Evolutionary conservation across 2,888 invertebrate species (phyloP), one percentile per base, ranked within the genome.

Genomic region (Orchestes rusci): DNA sequence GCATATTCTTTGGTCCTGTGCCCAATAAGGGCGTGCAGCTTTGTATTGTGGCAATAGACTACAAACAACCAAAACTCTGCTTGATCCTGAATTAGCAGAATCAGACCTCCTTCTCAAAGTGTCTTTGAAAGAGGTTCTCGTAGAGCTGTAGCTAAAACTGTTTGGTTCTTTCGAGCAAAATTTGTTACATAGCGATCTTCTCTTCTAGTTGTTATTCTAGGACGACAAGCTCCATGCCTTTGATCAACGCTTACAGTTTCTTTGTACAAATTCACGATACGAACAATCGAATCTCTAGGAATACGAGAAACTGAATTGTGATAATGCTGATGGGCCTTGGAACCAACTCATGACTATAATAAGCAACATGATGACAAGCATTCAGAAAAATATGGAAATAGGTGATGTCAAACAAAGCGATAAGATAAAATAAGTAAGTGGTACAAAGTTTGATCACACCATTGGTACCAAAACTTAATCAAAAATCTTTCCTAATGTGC

Each of bases 171-270:
- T 15, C 37, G 23, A 5, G 5, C 23, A 37, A 20, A 37, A 15
- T 31, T 19, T 5, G 18, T 17, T 31, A 39, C 12, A 31, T 39
- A 39, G n/a, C 19, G 39, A 23, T 37, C 20, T 23, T 20, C 23
- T 12, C 23, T 37, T 23, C 12, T 13, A 15, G 12, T 23, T 13
- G 39, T 31, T 12, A 39, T 32, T 31, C 31, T 30, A 31, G 31
- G 39, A 31, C 31, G 31, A 7, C 39, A 30, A 39, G 29, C 16
- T 29, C 17, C 16, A 16, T 3, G 30, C 19, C 39, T 28, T 12
- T n/a, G 17, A 12, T 30, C 39, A 15, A 29, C 39, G 4, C 8
- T 16, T 16, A 16, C 30, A 16, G 30, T 29, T 23, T 23, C 16
- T 16, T 8, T 12, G 15, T 38, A 38, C 16, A 7, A 23, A 27